Conservation (phyloP, 2,113 vertebrate genomes). For the Motacilla alba region DNA sequence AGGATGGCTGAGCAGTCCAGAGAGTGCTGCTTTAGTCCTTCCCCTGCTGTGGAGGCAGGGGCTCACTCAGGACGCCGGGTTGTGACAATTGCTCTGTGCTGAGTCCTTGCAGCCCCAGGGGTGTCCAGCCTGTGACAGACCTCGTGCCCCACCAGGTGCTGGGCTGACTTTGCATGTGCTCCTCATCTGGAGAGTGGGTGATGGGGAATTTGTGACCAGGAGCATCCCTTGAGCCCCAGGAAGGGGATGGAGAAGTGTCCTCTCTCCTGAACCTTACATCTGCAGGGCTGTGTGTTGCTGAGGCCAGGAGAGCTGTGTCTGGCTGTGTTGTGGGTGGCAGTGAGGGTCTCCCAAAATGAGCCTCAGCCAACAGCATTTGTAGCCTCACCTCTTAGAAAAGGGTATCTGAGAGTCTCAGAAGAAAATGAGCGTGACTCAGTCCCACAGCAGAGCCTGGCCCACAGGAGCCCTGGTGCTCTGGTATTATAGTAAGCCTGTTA, state of each 20-base stretch:
- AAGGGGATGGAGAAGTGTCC: background rate
- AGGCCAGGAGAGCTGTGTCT: background rate
- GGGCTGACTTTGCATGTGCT: background rate
- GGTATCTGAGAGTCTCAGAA: background rate
- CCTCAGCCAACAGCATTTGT: background rate
- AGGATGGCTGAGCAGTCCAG: background rate
- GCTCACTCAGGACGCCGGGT: rapidly evolving
- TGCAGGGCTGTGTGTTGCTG: background rate
- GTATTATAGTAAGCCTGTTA: constrained; percentile 40
- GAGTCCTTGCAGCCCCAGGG: background rate
- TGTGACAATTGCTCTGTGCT: background rate
- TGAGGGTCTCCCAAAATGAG: background rate
- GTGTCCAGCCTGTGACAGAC: background rate
- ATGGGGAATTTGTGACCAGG: background rate
- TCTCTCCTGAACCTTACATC: background rate
- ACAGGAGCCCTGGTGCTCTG: background rate
- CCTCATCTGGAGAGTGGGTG: background rate
- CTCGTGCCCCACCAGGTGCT: background rate
- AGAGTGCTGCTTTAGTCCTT: background rate
- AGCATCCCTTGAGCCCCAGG: background rate
- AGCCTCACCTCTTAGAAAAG: background rate
- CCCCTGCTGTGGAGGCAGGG: background rate
- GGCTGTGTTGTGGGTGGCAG: background rate
- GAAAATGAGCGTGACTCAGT: background rate
- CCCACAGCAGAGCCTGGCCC: background rate